phyloP scores from a whole-genome alignment of 2,888 invertebrate genomes.

The Cantharis lateralis region DNA sequence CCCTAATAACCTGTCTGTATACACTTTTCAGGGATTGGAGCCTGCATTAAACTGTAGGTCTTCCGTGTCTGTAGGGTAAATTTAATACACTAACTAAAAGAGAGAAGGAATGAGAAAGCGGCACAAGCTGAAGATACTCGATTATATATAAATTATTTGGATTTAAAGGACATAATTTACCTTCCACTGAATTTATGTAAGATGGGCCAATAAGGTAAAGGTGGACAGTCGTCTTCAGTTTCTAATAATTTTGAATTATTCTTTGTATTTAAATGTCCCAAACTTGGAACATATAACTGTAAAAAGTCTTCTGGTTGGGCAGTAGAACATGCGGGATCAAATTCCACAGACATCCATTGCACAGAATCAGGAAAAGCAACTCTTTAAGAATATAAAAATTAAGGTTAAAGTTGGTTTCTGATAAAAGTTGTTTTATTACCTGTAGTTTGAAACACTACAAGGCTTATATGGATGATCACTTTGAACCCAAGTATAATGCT shows the following conservation, averaged over 20 bases:
- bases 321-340: slow-evolving; percentile 90
- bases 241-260: slow-evolving; percentile 41
- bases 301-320: slow-evolving; percentile 91
- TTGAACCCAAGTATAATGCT: slow-evolving; percentile 90
- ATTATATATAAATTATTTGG: background rate
- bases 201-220: slow-evolving; percentile 65
- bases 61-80: too few species aligned
- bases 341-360: slow-evolving; percentile 91
- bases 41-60: too few species aligned
- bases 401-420: background rate
- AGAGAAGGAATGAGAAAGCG: too few species aligned
- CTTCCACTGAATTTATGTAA: slow-evolving; percentile 68
- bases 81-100: too few species aligned
- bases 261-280: slow-evolving; percentile 34
- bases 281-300: slow-evolving; percentile 69
- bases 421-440: slow-evolving; percentile 55
- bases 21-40: too few species aligned
- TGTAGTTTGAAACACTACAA: slow-evolving; percentile 81
- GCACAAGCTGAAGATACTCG: too few species aligned
- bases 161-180: slow-evolving; percentile 42
- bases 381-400: slow-evolving; percentile 52
- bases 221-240: slow-evolving; percentile 47
- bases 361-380: slow-evolving; percentile 88
- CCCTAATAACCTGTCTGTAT: too few species aligned
- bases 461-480: slow-evolving; percentile 97